Evolutionary conservation across 1,140 invertebrate genomes (phyloP).

Genomic region (Orius laevigatus): DNA sequence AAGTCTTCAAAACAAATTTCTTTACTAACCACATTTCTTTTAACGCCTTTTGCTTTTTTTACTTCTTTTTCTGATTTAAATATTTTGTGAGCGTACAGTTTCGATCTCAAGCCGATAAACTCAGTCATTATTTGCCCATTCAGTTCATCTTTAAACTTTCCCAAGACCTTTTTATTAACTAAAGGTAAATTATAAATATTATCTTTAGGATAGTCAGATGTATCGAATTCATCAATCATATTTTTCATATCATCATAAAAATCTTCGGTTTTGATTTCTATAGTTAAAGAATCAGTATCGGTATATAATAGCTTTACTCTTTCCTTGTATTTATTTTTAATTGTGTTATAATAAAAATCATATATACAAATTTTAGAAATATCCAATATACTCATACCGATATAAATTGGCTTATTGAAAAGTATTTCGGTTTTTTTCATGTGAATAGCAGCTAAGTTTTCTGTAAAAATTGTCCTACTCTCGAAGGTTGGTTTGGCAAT

Average conservation of each 20-base stretch:
- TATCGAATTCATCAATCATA: too few relatives aligned
- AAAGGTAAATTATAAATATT: too few relatives aligned
- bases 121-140: too few relatives aligned
- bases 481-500: constrained; percentile 15
- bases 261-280: constrained; percentile 21
- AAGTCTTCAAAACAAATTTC: constrained; percentile 15
- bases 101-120: too few relatives aligned
- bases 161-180: too few relatives aligned
- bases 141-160: too few relatives aligned
- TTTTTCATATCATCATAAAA: constrained; percentile 17
- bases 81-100: too few relatives aligned
- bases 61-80: too few relatives aligned
- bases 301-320: constrained; percentile 25
- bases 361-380: constrained; percentile 17
- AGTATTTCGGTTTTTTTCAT: constrained; percentile 8
- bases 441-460: constrained; percentile 14
- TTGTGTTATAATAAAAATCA: too few relatives aligned
- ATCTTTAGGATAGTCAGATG: too few relatives aligned
- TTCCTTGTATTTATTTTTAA: constrained; percentile 14
- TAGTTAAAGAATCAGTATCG: constrained; percentile 28
- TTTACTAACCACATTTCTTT: constrained; percentile 17
- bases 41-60: too few relatives aligned
- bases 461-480: constrained; percentile 13
- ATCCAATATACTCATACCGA: too few relatives aligned
- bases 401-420: constrained; percentile 16